Percentiles rank a stretch among this genome's conserved stretches.
Evolutionary conservation across 2,888 invertebrate species (phyloP).

Genomic region (Steromphala cineraria): DNA sequence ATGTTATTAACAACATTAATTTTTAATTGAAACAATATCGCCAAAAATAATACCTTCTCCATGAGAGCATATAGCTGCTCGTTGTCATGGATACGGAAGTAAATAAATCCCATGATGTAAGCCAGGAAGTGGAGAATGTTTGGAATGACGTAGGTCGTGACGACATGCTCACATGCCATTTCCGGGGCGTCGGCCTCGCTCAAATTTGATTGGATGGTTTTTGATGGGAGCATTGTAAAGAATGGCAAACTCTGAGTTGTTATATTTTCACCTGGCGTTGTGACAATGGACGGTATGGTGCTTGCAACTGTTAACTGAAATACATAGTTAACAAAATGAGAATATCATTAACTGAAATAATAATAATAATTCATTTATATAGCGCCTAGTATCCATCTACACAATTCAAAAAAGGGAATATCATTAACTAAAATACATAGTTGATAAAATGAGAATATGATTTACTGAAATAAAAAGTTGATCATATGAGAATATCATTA

Average conservation of each 20-base stretch:
- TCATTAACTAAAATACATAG: too few relatives aligned
- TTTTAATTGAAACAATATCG: too few relatives aligned
- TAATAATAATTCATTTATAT: too few relatives aligned
- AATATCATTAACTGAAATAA: background rate
- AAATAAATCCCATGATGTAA: conserved; percentile 70
- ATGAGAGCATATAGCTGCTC: conserved; percentile 75
- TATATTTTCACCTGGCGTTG: conserved; percentile 24
- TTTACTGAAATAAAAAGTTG: too few relatives aligned
- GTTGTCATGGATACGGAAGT: conserved; percentile 72
- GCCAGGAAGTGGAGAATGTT: conserved; percentile 73
- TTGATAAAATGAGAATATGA: too few relatives aligned
- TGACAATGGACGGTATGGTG: conserved; percentile 33
- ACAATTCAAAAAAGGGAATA: background rate
- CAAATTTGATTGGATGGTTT: conserved; percentile 38
- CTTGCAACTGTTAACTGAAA: conserved; percentile 38
- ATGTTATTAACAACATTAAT: too few relatives aligned
- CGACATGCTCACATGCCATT: conserved; percentile 68
- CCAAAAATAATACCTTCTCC: conserved; percentile 67
- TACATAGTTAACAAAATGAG: background rate
- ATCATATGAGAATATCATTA: too few relatives aligned
- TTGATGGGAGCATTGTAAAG: conserved; percentile 35
- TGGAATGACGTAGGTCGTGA: conserved; percentile 74
- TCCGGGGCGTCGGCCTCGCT: conserved; percentile 19
- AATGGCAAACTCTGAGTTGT: conserved; percentile 24
- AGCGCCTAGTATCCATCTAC: too few relatives aligned